Percentiles rank a stretch among this genome's conserved stretches.
phyloP scores from a whole-genome alignment of 2,888 invertebrate genomes.

The Philereme vetulata region DNA sequence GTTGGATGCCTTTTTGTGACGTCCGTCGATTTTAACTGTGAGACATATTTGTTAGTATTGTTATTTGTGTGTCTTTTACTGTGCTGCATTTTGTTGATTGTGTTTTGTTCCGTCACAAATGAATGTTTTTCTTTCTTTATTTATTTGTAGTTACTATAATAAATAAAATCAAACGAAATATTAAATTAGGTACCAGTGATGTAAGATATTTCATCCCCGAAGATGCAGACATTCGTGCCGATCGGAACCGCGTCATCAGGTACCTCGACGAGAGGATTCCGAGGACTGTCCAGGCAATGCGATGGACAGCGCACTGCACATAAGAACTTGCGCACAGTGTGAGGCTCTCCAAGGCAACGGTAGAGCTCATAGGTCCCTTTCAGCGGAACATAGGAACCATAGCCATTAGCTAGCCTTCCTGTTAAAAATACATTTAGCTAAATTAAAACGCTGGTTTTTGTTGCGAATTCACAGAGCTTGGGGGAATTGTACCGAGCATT shows the following conservation, averaged over 20 bases:
- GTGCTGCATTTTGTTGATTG: too few relatives aligned
- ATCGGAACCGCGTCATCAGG: slow-evolving; percentile 47
- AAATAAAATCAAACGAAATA: too few relatives aligned
- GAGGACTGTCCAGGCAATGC: slow-evolving; percentile 46
- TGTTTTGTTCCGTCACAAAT: too few relatives aligned
- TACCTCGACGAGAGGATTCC: slow-evolving; percentile 48
- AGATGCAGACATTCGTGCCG: slow-evolving; percentile 64
- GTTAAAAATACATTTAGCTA: slow-evolving; percentile 8
- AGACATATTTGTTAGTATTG: too few relatives aligned
- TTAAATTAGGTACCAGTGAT: slow-evolving; percentile 49
- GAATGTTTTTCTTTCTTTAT: too few relatives aligned
- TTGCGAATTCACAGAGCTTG: too few relatives aligned
- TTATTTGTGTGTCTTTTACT: too few relatives aligned
- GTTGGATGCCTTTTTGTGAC: too few relatives aligned
- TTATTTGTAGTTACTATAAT: too few relatives aligned
- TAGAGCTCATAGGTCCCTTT: slow-evolving; percentile 72
- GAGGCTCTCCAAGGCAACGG: slow-evolving; percentile 72
- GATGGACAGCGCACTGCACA: slow-evolving; percentile 57
- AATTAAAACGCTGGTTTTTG: too few relatives aligned
- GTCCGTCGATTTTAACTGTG: too few relatives aligned
- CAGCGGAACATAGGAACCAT: slow-evolving; percentile 69
- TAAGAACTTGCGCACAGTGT: slow-evolving; percentile 68
- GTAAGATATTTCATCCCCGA: slow-evolving; percentile 65
- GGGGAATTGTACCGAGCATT: too few relatives aligned
- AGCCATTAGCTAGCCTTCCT: slow-evolving; percentile 64